A percentile compares a stretch with the other conserved stretches of the same genome.
Evolutionary conservation across 2,113 vertebrate genomes (phyloP).

Genomic region (Odocoileus virginianus): DNA sequence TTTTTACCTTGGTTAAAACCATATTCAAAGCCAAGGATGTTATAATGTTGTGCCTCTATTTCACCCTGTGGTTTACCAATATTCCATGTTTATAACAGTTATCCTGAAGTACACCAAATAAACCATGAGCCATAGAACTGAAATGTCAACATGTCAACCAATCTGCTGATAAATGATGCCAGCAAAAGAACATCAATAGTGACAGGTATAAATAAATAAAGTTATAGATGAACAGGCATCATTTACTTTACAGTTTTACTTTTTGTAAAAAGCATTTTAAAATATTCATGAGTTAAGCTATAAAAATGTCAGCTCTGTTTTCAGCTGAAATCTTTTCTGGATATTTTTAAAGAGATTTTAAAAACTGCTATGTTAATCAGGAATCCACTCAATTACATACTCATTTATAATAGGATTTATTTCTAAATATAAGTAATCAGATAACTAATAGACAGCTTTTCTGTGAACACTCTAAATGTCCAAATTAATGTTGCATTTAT

Average conservation of each 20-base stretch:
- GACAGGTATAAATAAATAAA: background rate
- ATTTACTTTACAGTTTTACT: background rate
- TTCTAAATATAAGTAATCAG: slow-evolving; percentile 8
- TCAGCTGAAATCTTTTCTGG: background rate
- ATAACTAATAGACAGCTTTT: background rate
- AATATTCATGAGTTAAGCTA: background rate
- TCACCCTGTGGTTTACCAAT: background rate
- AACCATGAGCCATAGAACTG: background rate
- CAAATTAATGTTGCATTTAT: background rate
- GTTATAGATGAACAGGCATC: background rate
- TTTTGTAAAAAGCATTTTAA: background rate
- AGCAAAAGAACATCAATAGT: background rate
- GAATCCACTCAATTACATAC: background rate
- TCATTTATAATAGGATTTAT: background rate
- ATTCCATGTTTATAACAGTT: background rate
- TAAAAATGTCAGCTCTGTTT: background rate
- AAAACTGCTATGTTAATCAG: background rate
- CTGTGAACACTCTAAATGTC: background rate
- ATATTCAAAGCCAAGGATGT: background rate
- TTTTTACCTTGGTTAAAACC: background rate
- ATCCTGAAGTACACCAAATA: background rate
- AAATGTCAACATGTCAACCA: background rate
- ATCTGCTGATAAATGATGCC: background rate
- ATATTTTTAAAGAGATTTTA: background rate
- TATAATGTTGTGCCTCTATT: background rate